A percentile compares a stretch with the other conserved stretches of the same genome.
Conservation (phyloP, 2,888 invertebrate species). For the Campopleginae sp. region DNA sequence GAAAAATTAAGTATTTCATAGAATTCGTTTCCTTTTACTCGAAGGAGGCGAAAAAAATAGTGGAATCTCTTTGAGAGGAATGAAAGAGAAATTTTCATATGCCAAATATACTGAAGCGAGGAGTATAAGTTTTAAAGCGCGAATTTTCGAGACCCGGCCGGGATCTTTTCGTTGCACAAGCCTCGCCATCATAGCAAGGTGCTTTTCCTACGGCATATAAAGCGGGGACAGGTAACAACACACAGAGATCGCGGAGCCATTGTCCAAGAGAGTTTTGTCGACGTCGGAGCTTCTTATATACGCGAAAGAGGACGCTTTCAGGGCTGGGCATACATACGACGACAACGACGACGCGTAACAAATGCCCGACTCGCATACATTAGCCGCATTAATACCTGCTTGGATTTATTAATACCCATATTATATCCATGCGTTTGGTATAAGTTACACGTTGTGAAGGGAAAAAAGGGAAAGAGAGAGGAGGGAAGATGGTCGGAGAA, state of each 20-base stretch:
- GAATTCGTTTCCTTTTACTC: too few relatives aligned
- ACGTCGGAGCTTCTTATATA: constrained; percentile 53
- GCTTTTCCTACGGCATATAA: constrained; percentile 58
- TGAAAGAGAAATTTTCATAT: background rate
- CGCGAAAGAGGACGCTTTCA: constrained; percentile 52
- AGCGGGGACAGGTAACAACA: constrained; percentile 62
- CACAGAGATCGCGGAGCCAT: constrained; percentile 48
- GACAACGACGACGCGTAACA: constrained; percentile 80
- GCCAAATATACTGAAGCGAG: background rate
- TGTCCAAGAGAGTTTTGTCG: constrained; percentile 63
- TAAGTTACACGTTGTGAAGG: constrained; percentile 67
- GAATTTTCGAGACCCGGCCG: background rate
- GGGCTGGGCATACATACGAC: constrained; percentile 71
- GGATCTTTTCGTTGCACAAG: constrained; percentile 42
- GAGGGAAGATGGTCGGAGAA: constrained; percentile 56
- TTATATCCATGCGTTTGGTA: constrained; percentile 79
- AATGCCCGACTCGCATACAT: constrained; percentile 81
- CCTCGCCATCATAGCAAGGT: constrained; percentile 46
- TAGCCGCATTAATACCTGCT: constrained; percentile 82
- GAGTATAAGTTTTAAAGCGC: background rate
- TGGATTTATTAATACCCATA: constrained; percentile 83
- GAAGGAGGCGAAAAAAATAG: too few relatives aligned
- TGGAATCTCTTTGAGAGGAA: too few relatives aligned
- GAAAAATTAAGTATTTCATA: background rate
- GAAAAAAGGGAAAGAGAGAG: constrained; percentile 25